Conservation (phyloP, 2,113 vertebrate species). For the Tragulus kanchil region DNA sequence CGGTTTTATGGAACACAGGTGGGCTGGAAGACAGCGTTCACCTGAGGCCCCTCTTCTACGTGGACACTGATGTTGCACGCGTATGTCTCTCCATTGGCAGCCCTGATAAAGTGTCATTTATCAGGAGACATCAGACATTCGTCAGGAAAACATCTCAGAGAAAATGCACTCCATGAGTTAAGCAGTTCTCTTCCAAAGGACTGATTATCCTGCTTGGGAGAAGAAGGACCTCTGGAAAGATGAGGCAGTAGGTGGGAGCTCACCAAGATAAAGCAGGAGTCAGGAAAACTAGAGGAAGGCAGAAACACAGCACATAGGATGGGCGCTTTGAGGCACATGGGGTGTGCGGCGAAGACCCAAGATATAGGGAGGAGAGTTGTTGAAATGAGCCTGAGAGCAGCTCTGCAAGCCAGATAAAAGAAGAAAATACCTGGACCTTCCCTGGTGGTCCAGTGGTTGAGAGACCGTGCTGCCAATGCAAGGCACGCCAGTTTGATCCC, state of each 20-base stretch:
- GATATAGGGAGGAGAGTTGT: constrained; percentile 90
- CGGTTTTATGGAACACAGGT: constrained; percentile 97
- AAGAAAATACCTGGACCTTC: constrained; percentile 87
- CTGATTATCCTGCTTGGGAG: constrained; percentile 97
- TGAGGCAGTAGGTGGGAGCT: constrained; percentile 95
- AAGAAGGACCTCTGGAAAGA: constrained; percentile 98
- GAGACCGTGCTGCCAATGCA: background rate
- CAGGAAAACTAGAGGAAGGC: constrained; percentile 88
- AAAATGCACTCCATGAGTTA: constrained; percentile 97
- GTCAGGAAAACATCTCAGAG: constrained; percentile 97
- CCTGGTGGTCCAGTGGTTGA: background rate
- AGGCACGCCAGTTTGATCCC: background rate
- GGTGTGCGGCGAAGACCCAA: constrained; percentile 90
- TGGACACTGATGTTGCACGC: constrained; percentile 98
- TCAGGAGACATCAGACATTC: background rate
- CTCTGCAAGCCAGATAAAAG: constrained; percentile 90
- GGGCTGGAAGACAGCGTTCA: constrained; percentile 98
- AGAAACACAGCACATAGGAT: constrained; percentile 90
- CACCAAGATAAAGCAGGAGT: constrained; percentile 96
- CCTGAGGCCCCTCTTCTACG: constrained; percentile 97
- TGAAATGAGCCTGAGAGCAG: constrained; percentile 90
- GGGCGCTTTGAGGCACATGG: constrained; percentile 78
- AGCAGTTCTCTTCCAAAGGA: constrained; percentile 97
- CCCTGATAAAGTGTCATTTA: background rate
- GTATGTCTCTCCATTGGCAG: constrained; percentile 93